phyloP scores from a whole-genome alignment of 2,888 invertebrate genomes.

The Callyntrura sp. region DNA sequence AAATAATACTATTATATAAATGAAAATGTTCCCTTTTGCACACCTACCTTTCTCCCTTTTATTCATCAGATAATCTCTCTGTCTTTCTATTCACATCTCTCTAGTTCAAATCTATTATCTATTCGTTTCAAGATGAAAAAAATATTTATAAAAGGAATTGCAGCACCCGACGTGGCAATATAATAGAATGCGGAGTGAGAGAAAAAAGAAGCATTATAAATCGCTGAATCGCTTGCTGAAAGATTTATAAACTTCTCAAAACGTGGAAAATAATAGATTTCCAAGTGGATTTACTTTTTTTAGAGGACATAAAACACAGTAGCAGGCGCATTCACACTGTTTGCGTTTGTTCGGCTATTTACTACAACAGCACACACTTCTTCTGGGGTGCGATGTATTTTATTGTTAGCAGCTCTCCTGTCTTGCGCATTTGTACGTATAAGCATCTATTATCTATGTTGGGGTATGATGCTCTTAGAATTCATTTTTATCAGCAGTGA shows the following conservation, averaged over 20 bases:
- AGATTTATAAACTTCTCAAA: conserved; percentile 71
- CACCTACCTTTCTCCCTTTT: conserved; percentile 3
- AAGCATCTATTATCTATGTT: too few relatives aligned
- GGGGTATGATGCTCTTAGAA: too few relatives aligned
- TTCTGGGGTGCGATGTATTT: not conserved
- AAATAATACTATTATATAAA: conserved; percentile 52
- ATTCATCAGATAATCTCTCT: conserved; percentile 1
- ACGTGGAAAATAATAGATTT: conserved; percentile 67
- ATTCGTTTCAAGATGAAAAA: conserved; percentile 10
- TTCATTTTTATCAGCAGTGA: conserved; percentile 8
- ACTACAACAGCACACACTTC: conserved; percentile 11
- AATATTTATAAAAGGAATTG: conserved; percentile 42
- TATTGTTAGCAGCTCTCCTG: conserved; percentile 4
- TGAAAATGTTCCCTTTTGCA: conserved; percentile 52
- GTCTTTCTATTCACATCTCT: too few relatives aligned
- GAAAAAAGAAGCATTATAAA: conserved; percentile 59
- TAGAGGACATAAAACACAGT: not conserved
- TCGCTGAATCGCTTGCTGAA: conserved; percentile 66
- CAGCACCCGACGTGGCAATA: not conserved
- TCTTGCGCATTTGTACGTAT: not conserved
- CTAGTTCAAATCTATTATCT: conserved; percentile 19
- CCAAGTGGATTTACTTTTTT: conserved; percentile 52
- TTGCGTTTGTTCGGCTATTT: conserved; percentile 23
- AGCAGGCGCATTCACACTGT: conserved; percentile 1
- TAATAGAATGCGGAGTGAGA: conserved; percentile 13